Conservation (phyloP, 2,888 invertebrate genomes). For the Pollenia angustigena region DNA sequence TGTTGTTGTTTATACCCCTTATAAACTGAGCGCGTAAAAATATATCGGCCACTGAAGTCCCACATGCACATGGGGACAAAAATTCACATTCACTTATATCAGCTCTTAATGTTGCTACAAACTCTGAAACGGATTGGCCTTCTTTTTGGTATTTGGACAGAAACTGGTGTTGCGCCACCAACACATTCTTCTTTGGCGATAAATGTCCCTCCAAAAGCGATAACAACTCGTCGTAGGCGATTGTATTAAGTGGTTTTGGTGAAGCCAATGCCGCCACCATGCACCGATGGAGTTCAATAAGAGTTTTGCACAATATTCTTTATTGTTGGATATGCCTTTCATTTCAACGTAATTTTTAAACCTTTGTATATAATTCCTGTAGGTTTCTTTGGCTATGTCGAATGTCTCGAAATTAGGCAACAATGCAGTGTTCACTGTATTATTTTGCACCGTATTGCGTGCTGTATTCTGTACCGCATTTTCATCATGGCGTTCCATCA, state of each 20-base stretch:
- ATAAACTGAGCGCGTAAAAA: constrained; percentile 43
- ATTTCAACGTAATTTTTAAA: too few species aligned
- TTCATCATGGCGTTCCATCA: too few species aligned
- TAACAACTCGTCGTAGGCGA: background rate
- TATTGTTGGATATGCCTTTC: background rate
- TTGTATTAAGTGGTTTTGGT: background rate
- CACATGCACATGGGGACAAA: too few species aligned
- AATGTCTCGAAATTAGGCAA: too few species aligned
- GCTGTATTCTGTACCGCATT: too few species aligned
- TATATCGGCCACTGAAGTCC: too few species aligned
- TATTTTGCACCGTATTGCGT: too few species aligned
- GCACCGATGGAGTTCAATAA: background rate
- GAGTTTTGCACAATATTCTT: background rate
- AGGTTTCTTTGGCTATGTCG: too few species aligned
- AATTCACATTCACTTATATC: background rate
- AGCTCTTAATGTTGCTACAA: background rate
- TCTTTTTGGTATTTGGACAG: background rate
- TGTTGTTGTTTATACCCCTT: constrained; percentile 29
- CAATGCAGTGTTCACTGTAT: too few species aligned
- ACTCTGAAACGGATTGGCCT: background rate
- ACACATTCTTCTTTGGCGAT: background rate
- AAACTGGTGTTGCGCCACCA: constrained; percentile 13
- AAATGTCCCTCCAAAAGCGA: background rate
- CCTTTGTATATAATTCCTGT: too few species aligned
- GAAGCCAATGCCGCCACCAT: constrained; percentile 3